These are phyloP conservation scores for Pocillopora grandis DNA, from an alignment of 92 coral and sea anemone species.

Conservation along the genomic window DNA sequence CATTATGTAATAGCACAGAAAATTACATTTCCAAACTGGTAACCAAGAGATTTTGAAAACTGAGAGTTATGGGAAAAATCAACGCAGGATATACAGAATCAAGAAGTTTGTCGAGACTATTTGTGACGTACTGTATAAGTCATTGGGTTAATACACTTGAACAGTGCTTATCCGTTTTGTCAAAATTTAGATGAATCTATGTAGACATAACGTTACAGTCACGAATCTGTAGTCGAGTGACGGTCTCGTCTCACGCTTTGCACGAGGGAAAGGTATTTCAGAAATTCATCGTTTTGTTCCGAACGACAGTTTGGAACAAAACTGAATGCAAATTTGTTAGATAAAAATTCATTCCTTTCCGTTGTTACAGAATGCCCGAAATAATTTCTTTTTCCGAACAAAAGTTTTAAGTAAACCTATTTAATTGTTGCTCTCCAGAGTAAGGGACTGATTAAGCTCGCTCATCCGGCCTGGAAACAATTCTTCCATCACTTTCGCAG, in stretches of 20 bases:
- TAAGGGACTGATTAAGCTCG: background rate
- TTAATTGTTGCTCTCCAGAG: conserved; percentile 8
- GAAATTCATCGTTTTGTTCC: conserved; percentile 28
- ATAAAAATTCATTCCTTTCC: background rate
- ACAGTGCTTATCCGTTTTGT: background rate
- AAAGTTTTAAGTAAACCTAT: conserved; percentile 12
- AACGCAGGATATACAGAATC: background rate
- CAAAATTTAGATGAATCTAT: too few species aligned
- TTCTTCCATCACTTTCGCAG: background rate
- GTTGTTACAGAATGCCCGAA: conserved; percentile 22
- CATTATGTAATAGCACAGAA: too few species aligned
- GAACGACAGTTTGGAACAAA: background rate
- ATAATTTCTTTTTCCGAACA: conserved; percentile 23
- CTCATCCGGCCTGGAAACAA: conserved; percentile 17
- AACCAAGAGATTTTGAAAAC: too few species aligned
- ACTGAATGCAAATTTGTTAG: conserved; percentile 36
- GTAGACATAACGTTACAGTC: background rate
- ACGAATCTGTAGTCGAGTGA: background rate
- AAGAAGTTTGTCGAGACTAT: background rate
- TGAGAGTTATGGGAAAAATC: background rate
- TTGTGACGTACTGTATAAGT: background rate
- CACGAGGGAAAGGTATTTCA: conserved; percentile 21
- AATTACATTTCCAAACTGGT: too few species aligned
- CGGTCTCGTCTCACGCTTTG: conserved; percentile 1
- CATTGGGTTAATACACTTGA: too few species aligned